Conservation (phyloP, 2,888 invertebrate genomes). For the Agriopis marginaria region DNA sequence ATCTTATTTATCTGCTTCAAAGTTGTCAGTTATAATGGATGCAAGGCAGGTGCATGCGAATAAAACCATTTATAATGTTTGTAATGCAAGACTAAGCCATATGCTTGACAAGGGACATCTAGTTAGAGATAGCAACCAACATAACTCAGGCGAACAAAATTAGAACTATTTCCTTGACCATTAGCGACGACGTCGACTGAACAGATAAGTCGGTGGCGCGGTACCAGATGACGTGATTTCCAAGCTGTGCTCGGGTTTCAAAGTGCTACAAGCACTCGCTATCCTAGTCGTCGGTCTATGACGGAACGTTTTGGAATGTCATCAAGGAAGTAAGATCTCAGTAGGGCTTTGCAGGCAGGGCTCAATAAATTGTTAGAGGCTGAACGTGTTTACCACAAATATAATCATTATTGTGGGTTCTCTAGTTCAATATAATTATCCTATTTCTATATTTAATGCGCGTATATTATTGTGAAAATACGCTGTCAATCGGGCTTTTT, state of each 20-base stretch:
- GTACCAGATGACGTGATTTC: slow-evolving; percentile 54
- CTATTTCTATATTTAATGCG: neutral
- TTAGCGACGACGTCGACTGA: slow-evolving; percentile 5
- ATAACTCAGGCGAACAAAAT: neutral
- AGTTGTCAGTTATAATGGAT: slow-evolving; percentile 53
- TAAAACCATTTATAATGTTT: slow-evolving; percentile 59
- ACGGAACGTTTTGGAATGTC: slow-evolving; percentile 33
- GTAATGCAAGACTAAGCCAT: slow-evolving; percentile 47
- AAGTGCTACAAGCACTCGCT: slow-evolving; percentile 42
- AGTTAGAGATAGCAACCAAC: neutral
- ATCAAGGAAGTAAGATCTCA: slow-evolving; percentile 37
- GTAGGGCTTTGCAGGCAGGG: slow-evolving; percentile 1
- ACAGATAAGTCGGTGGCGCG: slow-evolving; percentile 46
- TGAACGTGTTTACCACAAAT: neutral
- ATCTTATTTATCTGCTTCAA: slow-evolving; percentile 1
- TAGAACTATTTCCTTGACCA: neutral
- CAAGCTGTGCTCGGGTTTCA: slow-evolving; percentile 51
- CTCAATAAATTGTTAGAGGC: neutral
- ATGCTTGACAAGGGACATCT: slow-evolving; percentile 36
- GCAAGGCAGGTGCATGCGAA: slow-evolving; percentile 62
- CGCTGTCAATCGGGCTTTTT: neutral
- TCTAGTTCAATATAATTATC: neutral
- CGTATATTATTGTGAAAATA: neutral
- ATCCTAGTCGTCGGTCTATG: slow-evolving; percentile 24
- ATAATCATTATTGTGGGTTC: neutral